Percentiles rank a stretch among this genome's conserved stretches.
Conservation (phyloP, 2,888 invertebrate genomes). For the Argyresthia albistria region DNA sequence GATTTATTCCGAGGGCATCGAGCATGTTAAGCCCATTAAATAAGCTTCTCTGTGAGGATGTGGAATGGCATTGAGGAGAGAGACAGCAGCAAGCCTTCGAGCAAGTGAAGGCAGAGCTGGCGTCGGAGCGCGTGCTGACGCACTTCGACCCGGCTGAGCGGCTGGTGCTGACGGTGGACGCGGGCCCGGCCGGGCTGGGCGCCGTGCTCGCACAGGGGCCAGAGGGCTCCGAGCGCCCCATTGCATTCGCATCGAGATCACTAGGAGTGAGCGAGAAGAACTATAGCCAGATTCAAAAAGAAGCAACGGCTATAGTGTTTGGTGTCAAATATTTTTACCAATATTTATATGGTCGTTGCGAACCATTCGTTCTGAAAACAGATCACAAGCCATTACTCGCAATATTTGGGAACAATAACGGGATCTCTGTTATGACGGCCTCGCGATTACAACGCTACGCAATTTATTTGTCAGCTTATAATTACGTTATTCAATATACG, state of each 20-base stretch:
- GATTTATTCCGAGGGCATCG: conserved; percentile 7
- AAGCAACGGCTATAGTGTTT: conserved; percentile 9
- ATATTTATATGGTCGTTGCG: too few relatives aligned
- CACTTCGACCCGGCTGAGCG: conserved; percentile 9
- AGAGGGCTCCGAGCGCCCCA: background rate
- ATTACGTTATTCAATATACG: too few relatives aligned
- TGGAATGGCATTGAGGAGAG: conserved; percentile 5
- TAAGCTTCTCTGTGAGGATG: background rate
- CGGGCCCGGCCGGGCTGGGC: background rate
- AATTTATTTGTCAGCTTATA: too few relatives aligned
- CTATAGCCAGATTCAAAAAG: conserved; percentile 8
- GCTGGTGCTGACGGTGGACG: conserved; percentile 2
- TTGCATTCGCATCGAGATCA: too few relatives aligned
- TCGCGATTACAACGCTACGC: too few relatives aligned
- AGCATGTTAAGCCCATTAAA: background rate
- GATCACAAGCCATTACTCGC: conserved; percentile 7
- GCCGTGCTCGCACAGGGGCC: background rate
- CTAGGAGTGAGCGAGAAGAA: too few relatives aligned
- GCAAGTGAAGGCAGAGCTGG: conserved; percentile 7
- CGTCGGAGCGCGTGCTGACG: conserved; percentile 10
- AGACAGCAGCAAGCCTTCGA: conserved; percentile 6
- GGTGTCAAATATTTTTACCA: conserved; percentile 6
- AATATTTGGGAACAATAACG: conserved; percentile 8
- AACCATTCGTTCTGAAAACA: conserved; percentile 7
- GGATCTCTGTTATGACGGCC: background rate